Base-by-base conservation (phyloP, 1,140 invertebrate genomes). In the Diprion similis region DNA sequence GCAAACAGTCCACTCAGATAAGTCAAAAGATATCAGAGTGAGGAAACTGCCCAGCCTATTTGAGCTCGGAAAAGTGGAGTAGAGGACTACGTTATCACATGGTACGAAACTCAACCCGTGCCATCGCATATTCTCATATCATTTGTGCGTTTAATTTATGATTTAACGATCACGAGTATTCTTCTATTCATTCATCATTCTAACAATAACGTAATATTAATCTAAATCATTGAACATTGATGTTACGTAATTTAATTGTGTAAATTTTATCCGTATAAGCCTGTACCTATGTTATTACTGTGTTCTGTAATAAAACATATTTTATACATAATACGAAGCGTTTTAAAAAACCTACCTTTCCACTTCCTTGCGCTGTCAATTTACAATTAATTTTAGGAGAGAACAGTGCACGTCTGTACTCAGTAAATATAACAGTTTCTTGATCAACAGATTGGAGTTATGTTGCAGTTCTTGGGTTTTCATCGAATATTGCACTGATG, bases 101-200 rank as follows among this genome's bases (percentile, higher is more conserved):
- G n/a, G n/a, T 15, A 15, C 51, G 51, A 59, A 59, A 59, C n/a
- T 10, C 3, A 59, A 59, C 11, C 24, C 24, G 24, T 37, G 6
- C 24, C 24, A 37, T 37, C 24, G 24, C 24, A 37, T 37, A 59
- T 8, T n/a, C n/a, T 59, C 51, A 59, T 59, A 13, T n/a, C n/a
- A 59, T n/a, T 13, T n/a, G 51, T 11, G 51, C 51, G 8, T 59
- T 59, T 59, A 59, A 59, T 59, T 59, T 59, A 59, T 59, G n/a
- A 59, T 59, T 17, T 59, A 59, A 59, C 51, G n/a, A 59, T 59
- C 51, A 17, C 51, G 51, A 59, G 51, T 59, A 59, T 59, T 59
- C 51, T 59, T 59, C 51, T 59, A 59, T 59, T 59, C 51, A 59
- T 59, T 8, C 11, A 6, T 59, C 51, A 59, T 37, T 17, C 51